Base-by-base conservation (phyloP, 2,888 invertebrate genomes). In the Dasypolia templi region DNA sequence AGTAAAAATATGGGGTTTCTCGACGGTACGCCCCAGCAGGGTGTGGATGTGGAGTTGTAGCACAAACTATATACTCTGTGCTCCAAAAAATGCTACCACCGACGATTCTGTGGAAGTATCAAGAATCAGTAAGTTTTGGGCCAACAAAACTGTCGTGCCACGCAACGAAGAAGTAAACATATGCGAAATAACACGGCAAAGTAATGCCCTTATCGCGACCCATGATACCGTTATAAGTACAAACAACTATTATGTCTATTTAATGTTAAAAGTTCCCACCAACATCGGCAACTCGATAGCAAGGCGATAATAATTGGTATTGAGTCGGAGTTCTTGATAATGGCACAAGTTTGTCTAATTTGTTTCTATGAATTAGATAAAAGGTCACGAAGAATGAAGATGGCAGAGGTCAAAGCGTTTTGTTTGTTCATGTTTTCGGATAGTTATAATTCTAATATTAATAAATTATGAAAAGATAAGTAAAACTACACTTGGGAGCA, bases 321-420 rank as follows among this genome's bases (percentile, higher is more conserved):
- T 53, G 78, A 72, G 69, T 72, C 66, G 74, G 74, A 72, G 62
- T 65, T 72, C 35, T 39, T 58, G 77, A 84, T 85, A 79, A 73
- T 64, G 59, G 64, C 65, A 53, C 49, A 64, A 83, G 39, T 83
- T 75, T 59, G 83, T 70, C 80, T 81, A 81, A 72, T 74, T 80
- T 55, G 71, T 71, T 79, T 65, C 73, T 67, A 67, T 66, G 75
- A 75, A 80, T 51, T 39, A 59, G 84, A 85, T 85, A 83, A 86
- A 81, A 72, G 86, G 76, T 81, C 70, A 73, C 11, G 35, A 67
- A 49, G 55, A 58, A 75, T 66, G n/a, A 59, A 68, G 9, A 72
- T 61, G 64, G 75, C 84, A 68, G 44, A 73, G 82, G 84, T 58
- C 68, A 69, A 75, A 69, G 55, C 65, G 69, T 77, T 65, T 69